Evolutionary conservation across 2,888 invertebrate genomes (phyloP), one percentile per base, ranked within the genome.

Genomic region (Epistrophe eligans): DNA sequence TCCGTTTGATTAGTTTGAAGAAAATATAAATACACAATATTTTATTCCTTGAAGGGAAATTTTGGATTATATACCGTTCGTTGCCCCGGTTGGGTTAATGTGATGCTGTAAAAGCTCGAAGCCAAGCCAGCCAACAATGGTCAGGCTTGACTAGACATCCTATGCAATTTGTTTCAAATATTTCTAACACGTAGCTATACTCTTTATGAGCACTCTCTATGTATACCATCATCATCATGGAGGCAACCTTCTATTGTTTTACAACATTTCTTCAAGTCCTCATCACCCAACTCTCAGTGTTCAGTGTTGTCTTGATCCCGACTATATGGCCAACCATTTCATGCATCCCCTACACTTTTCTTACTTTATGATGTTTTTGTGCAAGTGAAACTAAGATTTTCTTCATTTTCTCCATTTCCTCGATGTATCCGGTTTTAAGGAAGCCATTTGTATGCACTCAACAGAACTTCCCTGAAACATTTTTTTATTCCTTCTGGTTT

Each of bases 381-480:
- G 74, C 79, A 79, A 79, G 74, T 64, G 73, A 64, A 79, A 74
- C 74, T 74, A 70, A 77, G 67, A 74, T 81, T 85, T 81, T 77
- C 73, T 81, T 81, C 73, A 70, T 85, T 85, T 77, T 82, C 77
- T 50, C 57, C 70, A 81, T 85, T 85, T 82, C 82, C 81, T 85
- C 45, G 50, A 73, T 81, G 77, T 77, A 85, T 81, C 85, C 85
- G 80, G 85, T 85, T 85, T 74, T 77, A 81, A 81, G 85, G 85
- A 85, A 85, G 85, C 81, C 70, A 85, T 85, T 85, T 85, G 85
- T 85, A 85, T 85, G 85, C 85, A 81, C 85, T 85, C 85, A 85
- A 81, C 77, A 77, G 77, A 85, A 85, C 85, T 81, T 85, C 81
- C 77, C 62, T 19, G 11, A 77, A 79, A 66, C 58, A 60, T 15